Base-by-base conservation (phyloP, 2,888 invertebrate species). In the Cosmia trapezina region DNA sequence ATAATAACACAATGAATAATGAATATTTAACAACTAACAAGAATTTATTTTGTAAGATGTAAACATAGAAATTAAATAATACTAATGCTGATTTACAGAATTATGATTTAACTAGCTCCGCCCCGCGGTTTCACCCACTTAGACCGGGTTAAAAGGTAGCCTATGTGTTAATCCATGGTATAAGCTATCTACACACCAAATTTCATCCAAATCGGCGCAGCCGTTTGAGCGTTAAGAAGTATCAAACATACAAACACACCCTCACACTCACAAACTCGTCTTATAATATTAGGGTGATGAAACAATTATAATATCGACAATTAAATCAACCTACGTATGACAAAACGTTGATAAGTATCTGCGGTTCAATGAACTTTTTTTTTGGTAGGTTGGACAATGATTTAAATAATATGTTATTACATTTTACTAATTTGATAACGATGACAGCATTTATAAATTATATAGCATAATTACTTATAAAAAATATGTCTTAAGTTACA, bases 1-100 rank as follows among this genome's bases (percentile, higher is more conserved):
- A 73, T 61, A 51, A 49, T 74, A 59, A 73, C 71, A 75, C 61
- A 77, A 67, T 80, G 70, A 71, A 69, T 69, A 45, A 33, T 73
- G 54, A 71, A 76, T 67, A 63, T 81, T 81, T 69, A 75, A 67
- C 43, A 54, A 47, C 37, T 37, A 0, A 59, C 33, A 53, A 49
- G 19, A 57, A 70, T 69, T 60, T 17, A 75, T 66, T 71, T 63
- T 49, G 51, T 49, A 14, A 49, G 19, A 41, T 22, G 4, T 51
- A 22, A 33, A 17, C 28, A 45, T 33, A 56, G 12, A 54, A 64
- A 47, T 53, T 33, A 4, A 45, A 45, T 56, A 19, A 49, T 56
- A 22, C 7, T 8, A 5, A 33, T 22, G 17, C 12, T 45, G 12
- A 53, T 45, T 37, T 33, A 37, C 65, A 43, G n/a, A 49, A 43